These are phyloP conservation scores for Apostichopus japonicus DNA, from an alignment of 35 echinoderm and acorn worm species.

Conservation along the genomic window DNA sequence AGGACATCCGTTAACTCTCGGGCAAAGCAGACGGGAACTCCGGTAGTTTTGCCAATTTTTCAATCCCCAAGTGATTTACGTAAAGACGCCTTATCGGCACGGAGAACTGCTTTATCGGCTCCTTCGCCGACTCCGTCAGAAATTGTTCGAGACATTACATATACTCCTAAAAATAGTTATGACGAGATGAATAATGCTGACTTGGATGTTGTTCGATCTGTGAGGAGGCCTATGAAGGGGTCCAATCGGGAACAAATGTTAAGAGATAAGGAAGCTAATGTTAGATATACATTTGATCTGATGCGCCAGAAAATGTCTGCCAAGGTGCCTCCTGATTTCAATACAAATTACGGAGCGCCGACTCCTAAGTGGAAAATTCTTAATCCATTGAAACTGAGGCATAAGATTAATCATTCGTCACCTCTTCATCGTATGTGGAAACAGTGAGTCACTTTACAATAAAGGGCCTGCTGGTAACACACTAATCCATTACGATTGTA, in stretches of 20 bases:
- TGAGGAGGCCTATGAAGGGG: constrained; percentile 86
- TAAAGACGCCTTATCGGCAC: constrained; percentile 25
- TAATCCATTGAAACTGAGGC: constrained; percentile 90
- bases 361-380: constrained; percentile 99
- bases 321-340: constrained; percentile 81
- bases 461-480: too few relatives aligned
- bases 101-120: constrained; percentile 61
- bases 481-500: too few relatives aligned
- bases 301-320: constrained; percentile 93
- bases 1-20: constrained; percentile 36
- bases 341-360: constrained; percentile 91
- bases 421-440: constrained; percentile 90
- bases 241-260: constrained; percentile 94
- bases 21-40: constrained; percentile 49
- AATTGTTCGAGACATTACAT: constrained; percentile 67
- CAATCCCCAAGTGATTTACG: constrained; percentile 30
- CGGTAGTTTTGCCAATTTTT: constrained; percentile 74
- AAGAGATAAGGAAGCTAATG: constrained; percentile 89
- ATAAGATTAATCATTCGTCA: constrained; percentile 85
- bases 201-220: constrained; percentile 77
- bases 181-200: constrained; percentile 58
- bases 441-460: not conserved
- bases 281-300: constrained; percentile 74
- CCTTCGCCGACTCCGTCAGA: constrained; percentile 92
- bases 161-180: not conserved